Base-by-base conservation (phyloP, 2,797 vertebrate species). In the Hemitrygon akajei region DNA sequence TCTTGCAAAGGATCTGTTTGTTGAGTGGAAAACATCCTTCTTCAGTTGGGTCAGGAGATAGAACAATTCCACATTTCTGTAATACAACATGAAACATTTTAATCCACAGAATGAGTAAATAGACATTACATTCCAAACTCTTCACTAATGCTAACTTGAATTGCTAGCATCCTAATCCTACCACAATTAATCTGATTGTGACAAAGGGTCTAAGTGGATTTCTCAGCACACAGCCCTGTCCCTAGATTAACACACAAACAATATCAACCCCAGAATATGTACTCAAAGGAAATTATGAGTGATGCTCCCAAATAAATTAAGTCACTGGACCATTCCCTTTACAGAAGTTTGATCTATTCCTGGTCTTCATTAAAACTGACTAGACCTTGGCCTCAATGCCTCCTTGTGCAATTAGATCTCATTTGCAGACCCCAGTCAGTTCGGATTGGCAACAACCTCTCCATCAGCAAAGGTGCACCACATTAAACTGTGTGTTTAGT, bases 21-120 rank as follows among this genome's bases (percentile, higher is more conserved):
- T 97, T 97, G 96, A 98, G 95, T 0, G 98, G 98, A 95, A 98
- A 98, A 95, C 98, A 99, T 95, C 98, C 98, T 0, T 95, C 95
- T 60, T 99, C 98, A 0, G 97, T 98, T 0, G 98, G 97, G 95
- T 99, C 98, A 0, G 97, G 97, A 0, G 98, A 98, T 93, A 99
- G 96, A 82, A 97, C 96, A 2, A 96, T 95, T 82, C 95, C 94
- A 34, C 98, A 99, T 95, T 96, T 96, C 98, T 99, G 96, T 2
- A 66, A 95, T 87, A 94, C 18, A 22, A 71, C 22, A 25, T 71
- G 20, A 69, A 91, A 40, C 4, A 37, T n/a, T 87, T 73, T 71
- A 91, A 86, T n/a, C 30, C 56, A 84, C 56, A 84, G 25, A 30
- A 16, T n/a, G 27, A 86, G n/a, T 37, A 69, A 22, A 20, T 73